Percentiles rank a stretch among this genome's conserved stretches.
Evolutionary conservation across 2,113 vertebrate genomes (phyloP).

Genomic region (Sapajus apella): DNA sequence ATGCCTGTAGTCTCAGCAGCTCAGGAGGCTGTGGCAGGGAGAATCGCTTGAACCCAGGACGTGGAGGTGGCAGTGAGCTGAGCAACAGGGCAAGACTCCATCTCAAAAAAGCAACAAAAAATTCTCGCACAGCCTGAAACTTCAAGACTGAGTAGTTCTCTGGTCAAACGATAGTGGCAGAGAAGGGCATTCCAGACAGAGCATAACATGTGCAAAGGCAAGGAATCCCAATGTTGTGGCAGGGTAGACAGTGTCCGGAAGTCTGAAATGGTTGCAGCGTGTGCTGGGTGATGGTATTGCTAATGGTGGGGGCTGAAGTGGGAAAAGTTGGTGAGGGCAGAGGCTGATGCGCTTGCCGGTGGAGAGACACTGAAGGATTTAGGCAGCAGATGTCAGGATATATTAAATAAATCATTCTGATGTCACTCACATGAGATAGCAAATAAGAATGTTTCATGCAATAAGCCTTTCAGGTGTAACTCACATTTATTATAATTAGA

Average conservation of each 20-base stretch:
- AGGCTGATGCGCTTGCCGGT: not conserved
- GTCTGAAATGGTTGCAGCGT: not conserved
- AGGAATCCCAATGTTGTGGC: not conserved
- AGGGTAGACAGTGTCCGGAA: not conserved
- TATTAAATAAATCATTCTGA: not conserved
- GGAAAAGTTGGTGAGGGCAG: not conserved
- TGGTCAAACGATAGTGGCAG: not conserved
- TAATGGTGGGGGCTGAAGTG: not conserved
- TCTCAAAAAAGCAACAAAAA: too few relatives aligned
- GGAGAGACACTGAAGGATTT: not conserved
- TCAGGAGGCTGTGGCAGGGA: too few relatives aligned
- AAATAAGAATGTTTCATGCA: not conserved
- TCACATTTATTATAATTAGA: slow-evolving; percentile 22
- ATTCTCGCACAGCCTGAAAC: not conserved
- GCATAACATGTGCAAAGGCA: not conserved
- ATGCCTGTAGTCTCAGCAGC: too few relatives aligned
- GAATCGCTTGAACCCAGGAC: too few relatives aligned
- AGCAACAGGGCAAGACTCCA: too few relatives aligned
- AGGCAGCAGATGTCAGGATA: not conserved
- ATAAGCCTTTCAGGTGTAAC: slow-evolving; percentile 5
- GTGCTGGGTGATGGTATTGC: not conserved
- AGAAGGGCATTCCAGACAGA: not conserved
- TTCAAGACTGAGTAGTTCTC: slow-evolving; percentile 20
- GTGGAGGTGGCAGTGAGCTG: too few relatives aligned
- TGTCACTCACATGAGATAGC: not conserved